phyloP scores from a whole-genome alignment of 1,140 invertebrate genomes.

The Reticulitermes speratus region DNA sequence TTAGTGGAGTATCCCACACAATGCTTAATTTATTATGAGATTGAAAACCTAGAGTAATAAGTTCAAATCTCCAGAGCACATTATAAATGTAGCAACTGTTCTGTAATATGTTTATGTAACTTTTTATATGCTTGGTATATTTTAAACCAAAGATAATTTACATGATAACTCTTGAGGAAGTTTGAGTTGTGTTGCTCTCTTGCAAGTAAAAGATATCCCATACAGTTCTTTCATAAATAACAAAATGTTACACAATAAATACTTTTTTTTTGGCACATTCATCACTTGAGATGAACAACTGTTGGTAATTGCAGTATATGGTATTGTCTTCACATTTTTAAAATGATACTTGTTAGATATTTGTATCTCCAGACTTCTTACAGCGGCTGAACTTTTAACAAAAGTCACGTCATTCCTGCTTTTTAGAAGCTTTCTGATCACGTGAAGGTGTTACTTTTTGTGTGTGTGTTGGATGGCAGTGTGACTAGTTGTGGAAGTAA shows the following conservation, averaged over 20 bases:
- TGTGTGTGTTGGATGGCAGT: too few species aligned
- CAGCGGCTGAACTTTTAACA: too few species aligned
- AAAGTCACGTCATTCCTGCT: too few species aligned
- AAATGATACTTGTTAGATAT: too few species aligned
- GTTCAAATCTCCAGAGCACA: background rate
- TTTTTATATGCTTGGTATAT: background rate
- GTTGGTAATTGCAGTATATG: background rate
- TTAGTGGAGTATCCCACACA: background rate
- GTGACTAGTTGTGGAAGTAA: too few species aligned
- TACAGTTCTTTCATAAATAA: background rate
- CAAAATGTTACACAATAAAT: background rate
- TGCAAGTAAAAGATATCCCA: too few species aligned
- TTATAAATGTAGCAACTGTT: background rate
- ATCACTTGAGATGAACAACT: too few species aligned
- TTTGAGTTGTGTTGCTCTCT: background rate
- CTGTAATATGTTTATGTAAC: background rate
- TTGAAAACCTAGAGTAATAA: background rate
- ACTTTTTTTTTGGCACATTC: background rate
- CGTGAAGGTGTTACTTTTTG: too few species aligned
- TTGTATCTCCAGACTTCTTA: too few species aligned
- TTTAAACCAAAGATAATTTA: background rate
- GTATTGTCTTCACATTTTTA: background rate
- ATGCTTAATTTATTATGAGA: background rate
- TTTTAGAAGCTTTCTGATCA: too few species aligned
- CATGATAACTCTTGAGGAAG: too few species aligned